These are phyloP conservation scores for Electrona antarctica DNA, from an alignment of 2,113 vertebrate genomes.

Conservation along the genomic window DNA sequence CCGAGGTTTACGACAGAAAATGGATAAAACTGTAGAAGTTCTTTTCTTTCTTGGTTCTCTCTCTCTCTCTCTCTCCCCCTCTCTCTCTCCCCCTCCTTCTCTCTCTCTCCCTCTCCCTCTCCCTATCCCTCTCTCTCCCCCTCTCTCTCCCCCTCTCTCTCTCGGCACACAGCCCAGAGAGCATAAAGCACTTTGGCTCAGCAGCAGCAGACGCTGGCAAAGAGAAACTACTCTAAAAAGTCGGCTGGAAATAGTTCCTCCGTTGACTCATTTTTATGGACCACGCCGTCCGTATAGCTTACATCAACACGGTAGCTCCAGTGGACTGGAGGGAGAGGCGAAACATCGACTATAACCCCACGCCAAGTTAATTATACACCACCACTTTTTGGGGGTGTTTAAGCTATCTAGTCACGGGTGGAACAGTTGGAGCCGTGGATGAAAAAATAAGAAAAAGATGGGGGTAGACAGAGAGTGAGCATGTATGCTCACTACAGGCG, in stretches of 20 bases:
- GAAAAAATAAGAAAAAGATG: conserved; percentile 27
- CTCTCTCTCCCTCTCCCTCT: conserved; percentile 3
- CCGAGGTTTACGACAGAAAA: conserved; percentile 18
- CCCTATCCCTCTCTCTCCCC: conserved; percentile 15
- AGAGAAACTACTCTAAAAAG: conserved; percentile 34
- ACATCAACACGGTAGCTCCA: conserved; percentile 45
- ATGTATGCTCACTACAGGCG: conserved; percentile 4
- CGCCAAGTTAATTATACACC: conserved; percentile 43
- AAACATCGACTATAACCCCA: conserved; percentile 45
- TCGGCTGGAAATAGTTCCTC: conserved; percentile 70
- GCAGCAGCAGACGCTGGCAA: conserved; percentile 33
- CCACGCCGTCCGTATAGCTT: conserved; percentile 63
- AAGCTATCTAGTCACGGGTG: conserved; percentile 41
- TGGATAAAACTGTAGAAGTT: conserved; percentile 27
- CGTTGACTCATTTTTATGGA: conserved; percentile 68
- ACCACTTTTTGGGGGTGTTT: neutral
- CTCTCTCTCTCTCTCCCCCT: conserved; percentile 35
- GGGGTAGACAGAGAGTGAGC: conserved; percentile 38
- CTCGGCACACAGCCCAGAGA: conserved; percentile 60
- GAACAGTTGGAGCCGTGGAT: conserved; percentile 36
- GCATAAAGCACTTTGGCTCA: conserved; percentile 54
- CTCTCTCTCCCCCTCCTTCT: neutral
- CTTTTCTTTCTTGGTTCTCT: conserved; percentile 9
- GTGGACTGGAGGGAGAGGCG: conserved; percentile 45
- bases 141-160: neutral